These are phyloP conservation scores for Agonum fuliginosum DNA, from an alignment of 2,888 invertebrate species.

Conservation along the genomic window DNA sequence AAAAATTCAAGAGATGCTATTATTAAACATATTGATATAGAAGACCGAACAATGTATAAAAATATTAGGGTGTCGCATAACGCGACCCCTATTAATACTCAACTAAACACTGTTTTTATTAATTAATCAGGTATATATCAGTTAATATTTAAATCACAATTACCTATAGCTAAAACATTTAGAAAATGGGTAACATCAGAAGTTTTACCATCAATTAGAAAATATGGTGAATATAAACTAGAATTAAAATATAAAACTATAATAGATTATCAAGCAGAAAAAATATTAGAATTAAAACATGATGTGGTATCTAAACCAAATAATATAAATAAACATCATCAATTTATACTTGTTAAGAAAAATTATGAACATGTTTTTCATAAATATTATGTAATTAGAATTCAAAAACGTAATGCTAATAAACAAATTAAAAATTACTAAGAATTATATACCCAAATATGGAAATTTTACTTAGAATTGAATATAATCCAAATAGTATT, in stretches of 20 bases:
- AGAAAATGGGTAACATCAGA: neutral
- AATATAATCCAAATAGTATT: slow-evolving; percentile 12
- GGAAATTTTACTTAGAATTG: slow-evolving; percentile 13
- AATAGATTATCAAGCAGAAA: neutral
- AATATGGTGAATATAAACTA: slow-evolving; percentile 17
- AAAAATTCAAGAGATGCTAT: neutral
- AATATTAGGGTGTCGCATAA: neutral
- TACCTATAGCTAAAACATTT: neutral
- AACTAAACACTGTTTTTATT: neutral
- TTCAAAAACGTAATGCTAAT: slow-evolving; percentile 13
- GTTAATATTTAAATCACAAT: neutral
- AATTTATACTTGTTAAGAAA: slow-evolving; percentile 26
- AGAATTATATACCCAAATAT: neutral
- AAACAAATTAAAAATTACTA: slow-evolving; percentile 11
- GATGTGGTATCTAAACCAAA: slow-evolving; percentile 16
- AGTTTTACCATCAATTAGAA: slow-evolving; percentile 7
- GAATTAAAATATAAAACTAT: slow-evolving; percentile 14
- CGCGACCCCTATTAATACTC: neutral
- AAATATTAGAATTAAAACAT: neutral
- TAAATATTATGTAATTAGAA: slow-evolving; percentile 26
- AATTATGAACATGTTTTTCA: slow-evolving; percentile 4
- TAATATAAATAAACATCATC: slow-evolving; percentile 21
- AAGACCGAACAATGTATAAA: neutral
- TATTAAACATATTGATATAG: neutral
- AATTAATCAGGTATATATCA: slow-evolving; percentile 1